Evolutionary conservation across 2,888 invertebrate genomes (phyloP).

Genomic region (Ormyrus labotus): DNA sequence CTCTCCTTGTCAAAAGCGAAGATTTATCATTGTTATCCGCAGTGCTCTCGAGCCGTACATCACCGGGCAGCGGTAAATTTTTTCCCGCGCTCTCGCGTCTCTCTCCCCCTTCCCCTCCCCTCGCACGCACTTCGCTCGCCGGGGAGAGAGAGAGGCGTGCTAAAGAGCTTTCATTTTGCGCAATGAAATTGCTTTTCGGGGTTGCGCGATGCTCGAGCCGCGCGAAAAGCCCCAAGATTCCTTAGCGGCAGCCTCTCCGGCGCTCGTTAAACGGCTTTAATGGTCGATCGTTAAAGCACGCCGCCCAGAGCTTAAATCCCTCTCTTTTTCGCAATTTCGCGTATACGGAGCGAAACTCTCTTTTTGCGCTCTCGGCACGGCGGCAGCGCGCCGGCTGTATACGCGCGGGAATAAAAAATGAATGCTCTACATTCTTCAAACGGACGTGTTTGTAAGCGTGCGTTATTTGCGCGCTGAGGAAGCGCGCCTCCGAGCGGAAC

Average conservation of each 20-base stretch:
- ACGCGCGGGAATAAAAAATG: slow-evolving; percentile 16
- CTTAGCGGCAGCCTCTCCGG: slow-evolving; percentile 27
- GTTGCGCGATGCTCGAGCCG: slow-evolving; percentile 15
- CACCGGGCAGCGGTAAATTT: no score
- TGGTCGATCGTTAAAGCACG: slow-evolving; percentile 64
- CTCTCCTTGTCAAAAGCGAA: no score
- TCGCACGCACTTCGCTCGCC: no score
- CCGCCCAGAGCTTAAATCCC: slow-evolving; percentile 46
- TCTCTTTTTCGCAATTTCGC: slow-evolving; percentile 49
- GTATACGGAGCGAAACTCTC: background rate
- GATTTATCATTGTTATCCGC: no score
- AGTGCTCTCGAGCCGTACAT: no score
- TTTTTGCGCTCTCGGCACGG: background rate
- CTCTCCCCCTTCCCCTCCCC: no score
- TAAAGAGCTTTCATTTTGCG: slow-evolving; percentile 43
- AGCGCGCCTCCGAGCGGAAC: no score
- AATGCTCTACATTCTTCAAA: slow-evolving; percentile 42
- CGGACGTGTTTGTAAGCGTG: background rate
- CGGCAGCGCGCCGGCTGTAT: background rate
- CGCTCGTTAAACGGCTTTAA: slow-evolving; percentile 67
- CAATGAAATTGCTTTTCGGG: slow-evolving; percentile 39
- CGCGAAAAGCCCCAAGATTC: slow-evolving; percentile 17
- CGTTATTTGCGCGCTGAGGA: background rate
- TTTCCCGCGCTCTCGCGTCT: background rate
- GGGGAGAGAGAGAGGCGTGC: background rate